Evolutionary conservation across 2,797 vertebrate genomes (phyloP).

Genomic region (Picus viridis): DNA sequence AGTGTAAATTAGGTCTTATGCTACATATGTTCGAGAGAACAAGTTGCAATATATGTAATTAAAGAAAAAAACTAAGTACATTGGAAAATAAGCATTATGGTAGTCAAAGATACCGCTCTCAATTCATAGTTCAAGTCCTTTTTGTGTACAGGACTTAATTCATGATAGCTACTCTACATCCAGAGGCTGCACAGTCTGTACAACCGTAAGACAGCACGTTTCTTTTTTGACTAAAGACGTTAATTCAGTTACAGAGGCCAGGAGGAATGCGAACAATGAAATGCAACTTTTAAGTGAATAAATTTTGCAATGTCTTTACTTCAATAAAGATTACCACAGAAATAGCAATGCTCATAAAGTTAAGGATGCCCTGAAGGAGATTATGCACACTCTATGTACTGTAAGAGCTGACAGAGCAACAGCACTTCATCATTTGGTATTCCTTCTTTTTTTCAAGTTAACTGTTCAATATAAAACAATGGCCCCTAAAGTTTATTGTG

Average conservation of each 20-base stretch:
- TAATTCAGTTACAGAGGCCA: background rate
- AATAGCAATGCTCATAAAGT: background rate
- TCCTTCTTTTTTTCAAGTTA: background rate
- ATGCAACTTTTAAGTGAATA: background rate
- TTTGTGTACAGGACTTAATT: background rate
- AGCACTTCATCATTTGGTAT: background rate
- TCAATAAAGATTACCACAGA: background rate
- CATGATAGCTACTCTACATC: background rate
- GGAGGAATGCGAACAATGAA: background rate
- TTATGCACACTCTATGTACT: background rate
- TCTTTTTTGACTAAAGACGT: background rate
- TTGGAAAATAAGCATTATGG: background rate
- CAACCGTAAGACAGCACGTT: background rate
- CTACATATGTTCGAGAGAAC: background rate
- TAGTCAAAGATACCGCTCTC: background rate
- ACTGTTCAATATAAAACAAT: background rate
- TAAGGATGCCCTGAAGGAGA: background rate
- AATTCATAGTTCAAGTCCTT: background rate
- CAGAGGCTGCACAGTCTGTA: background rate
- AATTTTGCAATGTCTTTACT: background rate
- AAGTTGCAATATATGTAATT: background rate
- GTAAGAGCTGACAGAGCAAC: background rate
- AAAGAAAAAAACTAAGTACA: background rate
- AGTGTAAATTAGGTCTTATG: background rate
- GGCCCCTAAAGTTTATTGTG: background rate